phyloP scores from a whole-genome alignment of 2,888 invertebrate genomes.

The Trachelus iudaicus region DNA sequence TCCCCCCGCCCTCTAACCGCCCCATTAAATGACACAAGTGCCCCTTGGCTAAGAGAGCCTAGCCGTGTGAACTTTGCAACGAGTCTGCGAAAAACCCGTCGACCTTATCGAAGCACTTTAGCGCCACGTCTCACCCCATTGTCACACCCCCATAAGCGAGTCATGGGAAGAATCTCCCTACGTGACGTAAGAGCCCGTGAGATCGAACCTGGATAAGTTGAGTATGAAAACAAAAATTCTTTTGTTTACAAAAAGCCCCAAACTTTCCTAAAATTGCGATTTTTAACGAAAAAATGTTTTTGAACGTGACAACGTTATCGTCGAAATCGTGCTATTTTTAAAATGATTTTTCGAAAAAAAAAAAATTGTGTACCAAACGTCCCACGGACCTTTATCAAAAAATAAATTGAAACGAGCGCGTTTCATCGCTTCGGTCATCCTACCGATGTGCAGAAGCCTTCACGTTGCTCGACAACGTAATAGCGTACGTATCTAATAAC shows the following conservation, averaged over 20 bases:
- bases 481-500: background rate
- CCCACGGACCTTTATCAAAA: background rate
- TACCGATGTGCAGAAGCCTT: background rate
- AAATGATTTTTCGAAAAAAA: no score
- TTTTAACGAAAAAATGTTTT: background rate
- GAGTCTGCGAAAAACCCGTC: conserved; percentile 35
- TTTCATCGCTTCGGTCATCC: background rate
- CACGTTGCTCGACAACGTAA: background rate
- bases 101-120: conserved; percentile 28
- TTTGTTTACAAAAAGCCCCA: background rate
- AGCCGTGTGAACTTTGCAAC: conserved; percentile 42
- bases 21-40: background rate
- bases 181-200: background rate
- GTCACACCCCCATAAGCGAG: background rate
- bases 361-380: background rate
- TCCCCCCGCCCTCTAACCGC: background rate
- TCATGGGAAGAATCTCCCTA: background rate
- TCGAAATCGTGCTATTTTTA: no score
- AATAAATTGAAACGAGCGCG: background rate
- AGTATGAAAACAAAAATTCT: background rate
- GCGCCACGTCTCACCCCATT: conserved; percentile 2
- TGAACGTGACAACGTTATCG: no score
- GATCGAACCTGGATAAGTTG: background rate
- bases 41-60: background rate
- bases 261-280: background rate